A percentile compares a stretch with the other conserved stretches of the same genome.
Conservation (phyloP, 2,797 vertebrate species). For the Onychomys leucogaster region DNA sequence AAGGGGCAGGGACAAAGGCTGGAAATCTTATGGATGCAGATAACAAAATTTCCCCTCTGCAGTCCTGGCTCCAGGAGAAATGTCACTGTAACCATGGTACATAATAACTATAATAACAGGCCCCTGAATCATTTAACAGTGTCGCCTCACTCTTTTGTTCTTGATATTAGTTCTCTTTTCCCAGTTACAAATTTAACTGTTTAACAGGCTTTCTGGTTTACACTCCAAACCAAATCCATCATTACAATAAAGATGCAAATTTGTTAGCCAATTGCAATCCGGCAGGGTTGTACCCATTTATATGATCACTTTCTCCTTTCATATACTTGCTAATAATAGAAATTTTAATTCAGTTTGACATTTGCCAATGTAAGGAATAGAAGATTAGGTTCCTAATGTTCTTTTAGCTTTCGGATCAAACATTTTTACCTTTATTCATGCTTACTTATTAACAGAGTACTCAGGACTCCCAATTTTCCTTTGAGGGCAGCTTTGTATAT, state of each 20-base stretch:
- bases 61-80: slow-evolving; percentile 38
- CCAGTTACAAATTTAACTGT: slow-evolving; percentile 45
- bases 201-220: slow-evolving; percentile 27
- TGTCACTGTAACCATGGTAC: slow-evolving; percentile 41
- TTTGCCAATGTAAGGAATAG: slow-evolving; percentile 22
- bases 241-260: background rate
- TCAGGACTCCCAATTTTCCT: slow-evolving; percentile 39
- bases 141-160: slow-evolving; percentile 58
- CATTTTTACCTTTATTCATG: slow-evolving; percentile 39
- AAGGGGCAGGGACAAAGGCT: background rate
- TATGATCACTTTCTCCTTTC: background rate
- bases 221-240: slow-evolving; percentile 1
- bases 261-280: background rate
- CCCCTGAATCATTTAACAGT: slow-evolving; percentile 38
- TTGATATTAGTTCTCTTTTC: slow-evolving; percentile 21
- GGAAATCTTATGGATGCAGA: background rate
- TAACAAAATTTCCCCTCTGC: background rate
- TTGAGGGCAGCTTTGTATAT: background rate
- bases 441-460: background rate
- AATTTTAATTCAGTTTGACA: slow-evolving; percentile 24
- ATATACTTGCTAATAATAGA: background rate
- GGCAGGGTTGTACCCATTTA: background rate
- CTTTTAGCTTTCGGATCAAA: slow-evolving; percentile 1
- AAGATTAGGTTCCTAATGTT: slow-evolving; percentile 6
- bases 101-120: slow-evolving; percentile 46